Evolutionary conservation across 2,888 invertebrate species (phyloP).

Genomic region (Drosophila mettleri): DNA sequence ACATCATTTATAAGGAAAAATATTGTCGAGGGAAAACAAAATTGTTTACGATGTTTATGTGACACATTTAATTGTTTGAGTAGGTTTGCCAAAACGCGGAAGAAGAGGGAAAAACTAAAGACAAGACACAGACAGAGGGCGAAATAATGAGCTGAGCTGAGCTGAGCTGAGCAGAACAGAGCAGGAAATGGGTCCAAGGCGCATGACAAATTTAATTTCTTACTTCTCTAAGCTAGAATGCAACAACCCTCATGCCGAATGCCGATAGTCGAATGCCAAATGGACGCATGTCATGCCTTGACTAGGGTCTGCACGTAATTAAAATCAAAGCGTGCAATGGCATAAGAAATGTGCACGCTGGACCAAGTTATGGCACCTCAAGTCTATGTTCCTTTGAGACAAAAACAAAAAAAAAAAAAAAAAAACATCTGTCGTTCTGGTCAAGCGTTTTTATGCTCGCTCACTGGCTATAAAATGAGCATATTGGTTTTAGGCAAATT

Average conservation of each 20-base stretch:
- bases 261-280: conserved; percentile 34
- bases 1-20: conserved; percentile 69
- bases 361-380: conserved; percentile 4
- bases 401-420: no score
- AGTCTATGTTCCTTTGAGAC: neutral
- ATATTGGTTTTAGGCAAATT: neutral
- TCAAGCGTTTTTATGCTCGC: conserved; percentile 23
- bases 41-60: conserved; percentile 73
- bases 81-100: conserved; percentile 60
- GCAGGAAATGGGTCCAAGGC: conserved; percentile 48
- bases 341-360: conserved; percentile 47
- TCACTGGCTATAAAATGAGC: neutral
- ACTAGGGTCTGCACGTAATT: conserved; percentile 54
- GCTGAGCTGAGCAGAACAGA: conserved; percentile 8
- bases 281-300: conserved; percentile 66
- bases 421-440: conserved; percentile 49
- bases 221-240: conserved; percentile 62
- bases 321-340: conserved; percentile 76
- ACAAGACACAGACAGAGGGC: conserved; percentile 21
- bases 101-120: conserved; percentile 4
- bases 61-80: conserved; percentile 75
- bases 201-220: conserved; percentile 81
- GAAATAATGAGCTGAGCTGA: conserved; percentile 28
- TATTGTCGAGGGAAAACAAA: conserved; percentile 48
- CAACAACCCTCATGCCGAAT: conserved; percentile 48